Base-by-base conservation (phyloP, 2,888 invertebrate species). In the Eupithecia pulchellata region DNA sequence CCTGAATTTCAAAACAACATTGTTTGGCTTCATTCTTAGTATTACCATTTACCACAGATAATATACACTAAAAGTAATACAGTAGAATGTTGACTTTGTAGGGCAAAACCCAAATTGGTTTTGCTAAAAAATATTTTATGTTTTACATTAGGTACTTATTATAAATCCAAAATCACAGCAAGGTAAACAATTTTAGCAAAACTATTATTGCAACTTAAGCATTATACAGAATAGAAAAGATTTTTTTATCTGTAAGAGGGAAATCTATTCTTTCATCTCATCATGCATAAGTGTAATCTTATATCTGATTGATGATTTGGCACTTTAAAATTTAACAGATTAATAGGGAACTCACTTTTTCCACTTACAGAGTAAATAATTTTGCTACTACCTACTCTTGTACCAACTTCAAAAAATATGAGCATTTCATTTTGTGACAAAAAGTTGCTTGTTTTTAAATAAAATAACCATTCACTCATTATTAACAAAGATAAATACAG, bases 251-350 rank as follows among this genome's bases (percentile, higher is more conserved):
- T n/a, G n/a, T n/a, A n/a, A n/a, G n/a, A n/a, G n/a, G n/a, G n/a
- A n/a, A n/a, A n/a, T n/a, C n/a, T n/a, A n/a, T n/a, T n/a, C n/a
- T n/a, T n/a, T n/a, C n/a, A n/a, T n/a, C n/a, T n/a, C n/a, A n/a
- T n/a, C n/a, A n/a, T n/a, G n/a, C n/a, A n/a, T n/a, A n/a, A n/a
- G n/a, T n/a, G n/a, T n/a, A n/a, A n/a, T n/a, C n/a, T n/a, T n/a
- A n/a, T n/a, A n/a, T n/a, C 25, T 62, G 27, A 29, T 66, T 25
- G 34, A 63, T 64, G 57, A 66, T 69, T 74, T 75, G 75, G 71
- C 61, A 71, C 77, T 71, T 72, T 52, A 60, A 75, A 76, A 71
- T 70, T 74, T 72, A 65, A 4, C 11, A 20, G 47, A 20, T 9
- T 11, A 47, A 8, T 42, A 20, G 11, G 20, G 0, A 3, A 20